A percentile compares a stretch with the other conserved stretches of the same genome.
Conservation (phyloP, 2,888 invertebrate species). For the Hipparchia semele region DNA sequence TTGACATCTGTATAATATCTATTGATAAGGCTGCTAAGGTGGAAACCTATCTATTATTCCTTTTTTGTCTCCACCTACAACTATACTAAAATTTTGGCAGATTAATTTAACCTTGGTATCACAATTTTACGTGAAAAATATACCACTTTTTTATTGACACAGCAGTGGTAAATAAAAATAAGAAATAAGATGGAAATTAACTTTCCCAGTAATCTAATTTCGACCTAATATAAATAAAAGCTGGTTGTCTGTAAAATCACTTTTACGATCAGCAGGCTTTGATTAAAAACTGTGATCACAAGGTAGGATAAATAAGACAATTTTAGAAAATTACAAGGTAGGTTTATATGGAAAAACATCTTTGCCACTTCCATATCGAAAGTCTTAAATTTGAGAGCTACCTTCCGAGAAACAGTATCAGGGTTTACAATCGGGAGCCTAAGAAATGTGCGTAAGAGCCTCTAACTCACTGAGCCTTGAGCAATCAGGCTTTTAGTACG, state of each 20-base stretch:
- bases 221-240: background rate
- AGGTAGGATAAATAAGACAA: background rate
- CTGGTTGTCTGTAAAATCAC: background rate
- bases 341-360: slow-evolving; percentile 10
- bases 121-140: too few species aligned
- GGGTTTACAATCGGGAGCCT: slow-evolving; percentile 40
- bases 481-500: slow-evolving; percentile 38
- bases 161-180: too few species aligned
- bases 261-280: slow-evolving; percentile 5
- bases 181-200: too few species aligned
- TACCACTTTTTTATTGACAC: too few species aligned
- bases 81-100: too few species aligned
- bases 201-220: too few species aligned
- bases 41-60: too few species aligned
- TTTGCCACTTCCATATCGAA: slow-evolving; percentile 2
- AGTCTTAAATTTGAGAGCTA: slow-evolving; percentile 27
- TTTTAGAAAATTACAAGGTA: slow-evolving; percentile 20
- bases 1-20: too few species aligned
- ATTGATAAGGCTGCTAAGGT: too few species aligned
- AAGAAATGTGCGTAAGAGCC: slow-evolving; percentile 45
- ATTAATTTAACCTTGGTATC: too few species aligned
- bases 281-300: slow-evolving; percentile 15
- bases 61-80: too few species aligned
- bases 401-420: slow-evolving; percentile 30
- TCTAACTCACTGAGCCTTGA: slow-evolving; percentile 39